A percentile compares a stretch with the other conserved stretches of the same genome.
Evolutionary conservation across 2,888 invertebrate genomes (phyloP).

Genomic region (Sinodicranocentrus sp.): DNA sequence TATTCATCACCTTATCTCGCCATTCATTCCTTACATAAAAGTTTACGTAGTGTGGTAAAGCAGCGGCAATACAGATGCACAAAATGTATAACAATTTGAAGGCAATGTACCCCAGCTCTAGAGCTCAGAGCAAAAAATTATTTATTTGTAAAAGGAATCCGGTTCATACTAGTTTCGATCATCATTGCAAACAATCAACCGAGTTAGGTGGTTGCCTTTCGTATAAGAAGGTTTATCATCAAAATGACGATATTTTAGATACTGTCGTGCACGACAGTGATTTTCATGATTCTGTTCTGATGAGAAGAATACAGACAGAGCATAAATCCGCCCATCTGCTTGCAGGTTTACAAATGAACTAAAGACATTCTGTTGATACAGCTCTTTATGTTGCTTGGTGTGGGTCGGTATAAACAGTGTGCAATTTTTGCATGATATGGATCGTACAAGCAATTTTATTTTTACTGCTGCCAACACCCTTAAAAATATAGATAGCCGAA

Average conservation of each 20-base stretch:
- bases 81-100: neutral
- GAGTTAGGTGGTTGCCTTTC: no score
- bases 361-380: neutral
- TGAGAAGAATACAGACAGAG: neutral
- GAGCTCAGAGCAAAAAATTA: slow-evolving; percentile 23
- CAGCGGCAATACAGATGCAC: neutral
- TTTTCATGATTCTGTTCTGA: neutral
- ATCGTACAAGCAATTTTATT: no score
- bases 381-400: no score
- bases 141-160: slow-evolving; percentile 33
- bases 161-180: slow-evolving; percentile 33
- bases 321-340: no score
- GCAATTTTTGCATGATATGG: no score
- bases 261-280: neutral
- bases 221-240: no score
- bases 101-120: slow-evolving; percentile 41
- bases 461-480: no score
- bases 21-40: slow-evolving; percentile 23
- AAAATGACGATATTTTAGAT: neutral
- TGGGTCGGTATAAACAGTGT: no score
- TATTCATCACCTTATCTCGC: slow-evolving; percentile 16
- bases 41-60: no score
- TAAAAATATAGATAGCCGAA: neutral
- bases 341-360: no score
- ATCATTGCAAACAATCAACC: slow-evolving; percentile 1